A percentile compares a stretch with the other conserved stretches of the same genome.
phyloP scores from a whole-genome alignment of 2,797 vertebrate genomes.

The Pampus argenteus region DNA sequence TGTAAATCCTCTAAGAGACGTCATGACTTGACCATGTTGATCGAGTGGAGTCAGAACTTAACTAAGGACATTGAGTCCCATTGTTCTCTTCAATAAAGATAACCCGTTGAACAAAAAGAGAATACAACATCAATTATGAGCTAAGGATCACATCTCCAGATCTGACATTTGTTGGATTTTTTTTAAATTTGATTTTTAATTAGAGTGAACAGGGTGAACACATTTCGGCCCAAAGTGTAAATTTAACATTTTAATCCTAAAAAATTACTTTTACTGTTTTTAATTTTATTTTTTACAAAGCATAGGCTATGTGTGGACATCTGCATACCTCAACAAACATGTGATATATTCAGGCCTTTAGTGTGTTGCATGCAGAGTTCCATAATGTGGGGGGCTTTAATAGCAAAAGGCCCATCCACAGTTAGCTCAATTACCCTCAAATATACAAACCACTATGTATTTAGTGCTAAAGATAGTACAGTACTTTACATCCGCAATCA shows the following conservation, averaged over 20 bases:
- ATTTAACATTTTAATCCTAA: constrained; percentile 26
- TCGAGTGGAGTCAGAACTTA: constrained; percentile 61
- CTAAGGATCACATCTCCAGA: constrained; percentile 19
- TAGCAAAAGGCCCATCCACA: too few relatives aligned
- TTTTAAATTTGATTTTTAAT: constrained; percentile 17
- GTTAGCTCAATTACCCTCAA: constrained; percentile 10
- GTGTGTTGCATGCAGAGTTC: too few relatives aligned
- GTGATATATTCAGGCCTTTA: too few relatives aligned
- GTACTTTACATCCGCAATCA: not conserved
- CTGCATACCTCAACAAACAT: too few relatives aligned
- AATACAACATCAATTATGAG: constrained; percentile 9
- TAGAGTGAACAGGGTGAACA: not conserved
- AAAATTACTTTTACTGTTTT: constrained; percentile 5
- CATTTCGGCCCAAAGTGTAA: constrained; percentile 2
- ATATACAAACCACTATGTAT: not conserved
- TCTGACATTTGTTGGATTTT: constrained; percentile 31
- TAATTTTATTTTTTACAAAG: too few relatives aligned
- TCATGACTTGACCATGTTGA: constrained; percentile 72
- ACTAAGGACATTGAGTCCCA: constrained; percentile 58
- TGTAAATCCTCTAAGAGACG: constrained; percentile 79
- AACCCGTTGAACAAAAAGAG: constrained; percentile 23
- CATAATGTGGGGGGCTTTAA: too few relatives aligned
- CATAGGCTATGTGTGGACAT: too few relatives aligned
- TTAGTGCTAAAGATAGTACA: not conserved
- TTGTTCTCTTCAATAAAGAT: constrained; percentile 41